Evolutionary conservation across 2,888 invertebrate species (phyloP), one percentile per base, ranked within the genome.

Genomic region (Hermaeophaga mercurialis): DNA sequence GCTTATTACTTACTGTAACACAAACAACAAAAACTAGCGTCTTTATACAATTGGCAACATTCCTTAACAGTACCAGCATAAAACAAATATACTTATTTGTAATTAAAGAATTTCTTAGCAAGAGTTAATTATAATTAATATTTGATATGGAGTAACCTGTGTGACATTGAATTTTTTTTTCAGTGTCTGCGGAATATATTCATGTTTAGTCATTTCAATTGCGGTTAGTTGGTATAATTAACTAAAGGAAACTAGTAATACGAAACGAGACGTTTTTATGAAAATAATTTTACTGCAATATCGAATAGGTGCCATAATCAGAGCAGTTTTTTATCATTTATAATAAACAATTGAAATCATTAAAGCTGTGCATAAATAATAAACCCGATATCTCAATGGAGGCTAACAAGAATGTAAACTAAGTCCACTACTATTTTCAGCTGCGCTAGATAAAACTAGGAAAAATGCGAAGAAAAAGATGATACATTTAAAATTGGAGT

Each of bases 131-230:
- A n/a, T n/a, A n/a, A n/a, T 43, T 43, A 43, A 43, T 43, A 43
- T 43, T 43, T 26, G 24, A 43, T 43, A 43, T 43, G 43, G 43
- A 43, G 43, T 43, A 43, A 43, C 43, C 43, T 43, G 43, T 26
- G 8, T 43, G 43, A 11, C 43, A 43, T 43, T 43, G 43, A 43
- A 24, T 22, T 22, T 22, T 31, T 39, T 43, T 24, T 43, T 43
- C 15, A 12, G 7, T 43, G 43, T 43, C 43, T 43, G 43, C 43
- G 43, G 18, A 22, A n/a, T 22, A 41, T 41, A 41, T 41, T 8
- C 22, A 22, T 41, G 41, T 41, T 43, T 43, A 43, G 24, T 43
- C 43, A 43, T 24, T 43, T 43, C 43, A 24, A 24, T 43, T 43
- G 43, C 14, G 43, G 43, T 43, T 26, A 24, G 24, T n/a, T 41